Conservation (phyloP, 2,888 invertebrate genomes). For the Dolichomitus sp. region DNA sequence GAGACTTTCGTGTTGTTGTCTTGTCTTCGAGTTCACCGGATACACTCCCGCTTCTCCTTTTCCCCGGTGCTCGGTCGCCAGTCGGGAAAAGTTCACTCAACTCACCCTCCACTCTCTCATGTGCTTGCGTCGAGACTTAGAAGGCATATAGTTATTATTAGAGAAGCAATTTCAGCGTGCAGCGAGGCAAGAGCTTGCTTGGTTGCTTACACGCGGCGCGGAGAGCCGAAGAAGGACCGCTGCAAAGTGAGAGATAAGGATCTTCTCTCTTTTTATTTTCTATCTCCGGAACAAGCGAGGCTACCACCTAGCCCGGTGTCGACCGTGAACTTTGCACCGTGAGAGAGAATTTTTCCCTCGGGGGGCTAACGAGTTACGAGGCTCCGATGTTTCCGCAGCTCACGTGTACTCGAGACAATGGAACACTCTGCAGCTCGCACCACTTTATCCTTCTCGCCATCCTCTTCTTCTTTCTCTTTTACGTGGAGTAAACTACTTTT, state of each 20-base stretch:
- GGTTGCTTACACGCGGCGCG: conserved; percentile 33
- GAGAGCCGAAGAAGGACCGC: conserved; percentile 42
- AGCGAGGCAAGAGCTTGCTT: conserved; percentile 69
- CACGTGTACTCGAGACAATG: conserved; percentile 40
- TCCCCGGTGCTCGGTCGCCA: neutral
- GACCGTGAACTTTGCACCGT: conserved; percentile 83
- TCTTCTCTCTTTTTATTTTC: conserved; percentile 45
- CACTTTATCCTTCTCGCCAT: conserved; percentile 14
- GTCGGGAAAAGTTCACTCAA: conserved; percentile 60
- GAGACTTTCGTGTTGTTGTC: conserved; percentile 56
- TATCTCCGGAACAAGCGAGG: conserved; percentile 32
- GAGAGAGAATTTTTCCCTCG: conserved; percentile 79
- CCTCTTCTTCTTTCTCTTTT: conserved; percentile 17
- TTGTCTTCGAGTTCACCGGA: conserved; percentile 58
- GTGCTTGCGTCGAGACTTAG: conserved; percentile 43
- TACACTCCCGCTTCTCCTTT: conserved; percentile 54
- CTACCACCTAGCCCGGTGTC: conserved; percentile 65
- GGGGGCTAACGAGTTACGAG: conserved; percentile 45
- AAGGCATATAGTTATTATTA: conserved; percentile 69
- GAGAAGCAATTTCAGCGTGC: conserved; percentile 72
- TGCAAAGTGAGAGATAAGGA: conserved; percentile 58
- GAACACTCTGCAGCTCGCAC: conserved; percentile 31
- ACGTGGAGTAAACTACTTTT: conserved; percentile 9
- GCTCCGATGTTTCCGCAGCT: conserved; percentile 26
- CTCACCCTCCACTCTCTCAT: conserved; percentile 47